phyloP scores from a whole-genome alignment of 37 sponge, comb jelly and placozoan genomes.

The Spongilla lacustris region DNA sequence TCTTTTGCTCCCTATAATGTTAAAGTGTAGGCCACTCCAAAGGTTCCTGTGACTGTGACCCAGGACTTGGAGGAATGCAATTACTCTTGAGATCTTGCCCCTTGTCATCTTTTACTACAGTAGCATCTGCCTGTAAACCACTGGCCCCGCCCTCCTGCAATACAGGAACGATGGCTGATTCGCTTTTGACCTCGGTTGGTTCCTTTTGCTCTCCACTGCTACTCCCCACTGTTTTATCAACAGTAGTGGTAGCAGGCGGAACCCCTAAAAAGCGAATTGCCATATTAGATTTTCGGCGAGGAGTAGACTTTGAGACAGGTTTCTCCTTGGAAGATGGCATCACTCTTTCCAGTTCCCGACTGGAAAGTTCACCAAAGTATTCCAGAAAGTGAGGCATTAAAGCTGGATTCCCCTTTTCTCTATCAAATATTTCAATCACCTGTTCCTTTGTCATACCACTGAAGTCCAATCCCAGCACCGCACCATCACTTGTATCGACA shows the following conservation, averaged over 20 bases:
- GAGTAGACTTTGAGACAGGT: background rate
- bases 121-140: constrained; percentile 10
- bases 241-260: background rate
- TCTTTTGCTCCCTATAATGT: background rate
- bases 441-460: background rate
- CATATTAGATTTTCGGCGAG: constrained; percentile 39
- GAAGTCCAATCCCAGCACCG: background rate
- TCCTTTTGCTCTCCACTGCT: background rate
- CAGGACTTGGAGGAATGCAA: background rate
- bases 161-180: background rate
- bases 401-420: background rate
- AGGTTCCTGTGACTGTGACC: background rate
- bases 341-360: constrained; percentile 58
- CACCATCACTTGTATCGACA: background rate
- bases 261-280: constrained; percentile 50
- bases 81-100: background rate
- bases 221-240: background rate
- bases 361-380: constrained; percentile 68
- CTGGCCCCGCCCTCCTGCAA: background rate
- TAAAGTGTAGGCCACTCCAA: background rate
- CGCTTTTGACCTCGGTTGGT: background rate
- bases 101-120: background rate
- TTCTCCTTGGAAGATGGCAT: constrained; percentile 33
- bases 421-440: background rate
- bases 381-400: constrained; percentile 49